Evolutionary conservation across 2,113 vertebrate genomes (phyloP), one percentile per base, ranked within the genome.

Genomic region (Numida meleagris): DNA sequence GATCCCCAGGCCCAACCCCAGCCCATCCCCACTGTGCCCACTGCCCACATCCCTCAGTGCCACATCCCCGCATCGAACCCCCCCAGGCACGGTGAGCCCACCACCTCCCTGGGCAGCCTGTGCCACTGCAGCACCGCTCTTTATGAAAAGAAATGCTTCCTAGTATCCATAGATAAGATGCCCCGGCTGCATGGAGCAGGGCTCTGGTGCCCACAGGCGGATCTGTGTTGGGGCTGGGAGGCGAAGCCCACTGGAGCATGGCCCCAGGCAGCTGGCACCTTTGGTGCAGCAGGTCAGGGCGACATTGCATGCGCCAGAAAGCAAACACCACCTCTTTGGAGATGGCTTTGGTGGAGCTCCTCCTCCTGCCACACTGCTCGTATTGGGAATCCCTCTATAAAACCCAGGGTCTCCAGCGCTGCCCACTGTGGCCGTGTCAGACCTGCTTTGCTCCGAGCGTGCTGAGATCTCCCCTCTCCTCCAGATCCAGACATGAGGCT

Each of bases 401-500:
- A 96, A 80, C 25, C 48, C 86, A 34, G 36, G 17, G 18, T 50
- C 50, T 82, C 36, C 19, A 10, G 61, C 8, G 12, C 55, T 17
- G 42, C 29, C 36, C 73, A 21, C 10, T 1, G 36, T 36, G 3
- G 48, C 24, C 12, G 4, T 23, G 73, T 46, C 7, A 24, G 33
- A 23, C 14, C n/a, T 1, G 1, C 8, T 75, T 25, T 36, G 12
- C 40, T 76, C 43, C 23, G 3, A 0, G 34, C 3, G 36, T 33
- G 48, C 68, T 58, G 14, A 70, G 59, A 34, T 74, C 45, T 36
- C 75, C 4, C 0, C 46, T 23, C 68, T 15, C 50, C 34, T 88
- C 50, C 92, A 90, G 65, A 24, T 88, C 50, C 92, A 90, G 65
- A 24, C 88, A 96, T 96, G 96, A 95, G 73, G 73, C n/a, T 92